Conservation (phyloP, 2,888 invertebrate species). For the Aspidiotus destructor region DNA sequence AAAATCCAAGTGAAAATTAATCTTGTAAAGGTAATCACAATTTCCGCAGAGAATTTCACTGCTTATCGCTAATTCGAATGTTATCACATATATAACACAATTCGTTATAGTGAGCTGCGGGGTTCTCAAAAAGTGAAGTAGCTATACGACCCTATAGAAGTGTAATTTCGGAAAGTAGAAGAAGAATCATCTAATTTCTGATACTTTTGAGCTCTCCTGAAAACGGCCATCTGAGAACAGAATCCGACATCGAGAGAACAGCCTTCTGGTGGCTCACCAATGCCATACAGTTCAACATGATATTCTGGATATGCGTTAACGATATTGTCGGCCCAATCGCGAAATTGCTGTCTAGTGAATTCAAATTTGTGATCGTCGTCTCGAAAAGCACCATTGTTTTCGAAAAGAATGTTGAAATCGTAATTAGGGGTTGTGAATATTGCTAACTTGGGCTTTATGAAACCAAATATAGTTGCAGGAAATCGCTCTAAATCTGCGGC, state of each 20-base stretch:
- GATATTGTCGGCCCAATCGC: conserved; percentile 70
- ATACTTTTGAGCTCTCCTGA: conserved; percentile 41
- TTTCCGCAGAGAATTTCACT: too few relatives aligned
- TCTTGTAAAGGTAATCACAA: too few relatives aligned
- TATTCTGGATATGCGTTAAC: conserved; percentile 62
- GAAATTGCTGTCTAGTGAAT: conserved; percentile 76
- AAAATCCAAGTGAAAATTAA: too few relatives aligned
- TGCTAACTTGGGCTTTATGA: conserved; percentile 65
- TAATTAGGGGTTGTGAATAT: conserved; percentile 84
- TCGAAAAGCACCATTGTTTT: conserved; percentile 55
- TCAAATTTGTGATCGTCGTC: conserved; percentile 91
- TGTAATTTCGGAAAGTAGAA: too few relatives aligned
- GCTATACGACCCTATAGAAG: too few relatives aligned
- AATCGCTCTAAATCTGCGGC: conserved; percentile 62
- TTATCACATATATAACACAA: too few relatives aligned
- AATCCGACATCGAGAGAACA: conserved; percentile 56
- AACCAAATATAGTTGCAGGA: conserved; percentile 69
- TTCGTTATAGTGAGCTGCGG: too few relatives aligned
- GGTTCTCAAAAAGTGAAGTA: too few relatives aligned
- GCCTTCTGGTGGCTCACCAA: conserved; percentile 62
- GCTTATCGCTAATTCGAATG: too few relatives aligned
- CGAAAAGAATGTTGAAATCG: conserved; percentile 77
- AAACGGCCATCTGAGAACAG: conserved; percentile 76
- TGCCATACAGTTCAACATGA: conserved; percentile 58
- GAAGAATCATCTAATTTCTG: too few relatives aligned